Conservation (phyloP, 2,113 vertebrate genomes). For the Laticauda laticaudata region DNA sequence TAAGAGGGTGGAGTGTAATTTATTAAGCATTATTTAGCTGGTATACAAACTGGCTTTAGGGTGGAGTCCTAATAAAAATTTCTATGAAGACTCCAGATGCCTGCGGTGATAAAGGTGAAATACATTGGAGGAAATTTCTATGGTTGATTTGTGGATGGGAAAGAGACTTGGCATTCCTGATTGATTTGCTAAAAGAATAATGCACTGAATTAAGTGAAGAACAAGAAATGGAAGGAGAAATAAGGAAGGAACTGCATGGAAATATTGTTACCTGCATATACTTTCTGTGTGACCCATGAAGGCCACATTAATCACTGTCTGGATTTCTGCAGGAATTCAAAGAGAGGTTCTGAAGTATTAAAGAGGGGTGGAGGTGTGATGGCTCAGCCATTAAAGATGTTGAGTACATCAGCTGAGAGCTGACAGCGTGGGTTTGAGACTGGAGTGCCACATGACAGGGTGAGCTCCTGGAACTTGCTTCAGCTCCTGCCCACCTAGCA, state of each 20-base stretch:
- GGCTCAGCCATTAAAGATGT: background rate
- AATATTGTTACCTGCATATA: background rate
- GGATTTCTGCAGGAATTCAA: background rate
- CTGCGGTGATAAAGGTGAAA: conserved; percentile 64
- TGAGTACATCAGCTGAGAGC: background rate
- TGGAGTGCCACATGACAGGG: background rate
- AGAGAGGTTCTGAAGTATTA: background rate
- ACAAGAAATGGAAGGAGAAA: conserved; percentile 37
- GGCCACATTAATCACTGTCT: background rate
- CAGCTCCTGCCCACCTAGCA: background rate
- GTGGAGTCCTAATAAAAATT: conserved; percentile 59
- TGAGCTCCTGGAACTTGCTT: background rate
- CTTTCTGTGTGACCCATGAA: background rate
- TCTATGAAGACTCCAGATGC: conserved; percentile 61
- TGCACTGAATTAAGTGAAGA: conserved; percentile 23
- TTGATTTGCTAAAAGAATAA: conserved; percentile 37
- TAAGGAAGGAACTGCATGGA: conserved; percentile 16
- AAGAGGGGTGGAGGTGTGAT: background rate
- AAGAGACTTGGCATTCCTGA: conserved; percentile 40
- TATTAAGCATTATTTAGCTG: conserved; percentile 64
- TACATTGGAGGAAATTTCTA: conserved; percentile 61
- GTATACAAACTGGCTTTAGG: conserved; percentile 57
- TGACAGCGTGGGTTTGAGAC: background rate
- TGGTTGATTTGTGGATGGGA: conserved; percentile 43
- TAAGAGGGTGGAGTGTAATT: conserved; percentile 68